Evolutionary conservation across 2,888 invertebrate species (phyloP).

Genomic region (Dione juno): DNA sequence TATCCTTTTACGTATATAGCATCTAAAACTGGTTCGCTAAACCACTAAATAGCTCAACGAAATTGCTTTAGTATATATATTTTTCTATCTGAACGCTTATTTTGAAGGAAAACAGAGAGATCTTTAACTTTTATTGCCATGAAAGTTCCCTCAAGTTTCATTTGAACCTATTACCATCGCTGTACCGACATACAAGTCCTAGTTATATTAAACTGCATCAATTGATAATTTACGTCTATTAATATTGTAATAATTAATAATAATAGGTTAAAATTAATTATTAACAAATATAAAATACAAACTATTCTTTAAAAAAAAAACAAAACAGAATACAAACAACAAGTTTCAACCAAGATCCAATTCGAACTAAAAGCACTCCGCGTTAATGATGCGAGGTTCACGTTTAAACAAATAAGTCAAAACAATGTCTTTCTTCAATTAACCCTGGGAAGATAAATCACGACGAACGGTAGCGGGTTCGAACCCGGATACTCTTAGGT

Average conservation of each 20-base stretch:
- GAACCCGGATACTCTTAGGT: conserved; percentile 77
- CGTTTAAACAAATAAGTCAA: conserved; percentile 46
- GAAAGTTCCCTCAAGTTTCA: no score
- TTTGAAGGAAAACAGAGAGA: no score
- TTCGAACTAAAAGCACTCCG: neutral
- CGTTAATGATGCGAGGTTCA: conserved; percentile 46
- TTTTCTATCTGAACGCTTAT: neutral
- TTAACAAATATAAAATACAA: neutral
- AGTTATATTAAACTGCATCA: no score
- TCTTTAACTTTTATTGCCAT: no score
- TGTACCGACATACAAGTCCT: no score
- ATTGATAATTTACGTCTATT: no score
- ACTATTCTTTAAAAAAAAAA: neutral
- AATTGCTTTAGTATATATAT: neutral
- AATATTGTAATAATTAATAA: no score
- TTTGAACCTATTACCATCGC: no score
- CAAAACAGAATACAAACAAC: neutral
- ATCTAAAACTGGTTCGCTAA: conserved; percentile 46
- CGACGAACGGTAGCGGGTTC: conserved; percentile 60
- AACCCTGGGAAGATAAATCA: conserved; percentile 75
- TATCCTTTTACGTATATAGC: conserved; percentile 68
- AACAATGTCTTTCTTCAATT: conserved; percentile 63
- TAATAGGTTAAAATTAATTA: no score
- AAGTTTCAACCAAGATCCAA: neutral
- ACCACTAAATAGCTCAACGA: conserved; percentile 20